Evolutionary conservation across 2,888 invertebrate genomes (phyloP), one percentile per base, ranked within the genome.

Genomic region (Notocelia uddmanniana): DNA sequence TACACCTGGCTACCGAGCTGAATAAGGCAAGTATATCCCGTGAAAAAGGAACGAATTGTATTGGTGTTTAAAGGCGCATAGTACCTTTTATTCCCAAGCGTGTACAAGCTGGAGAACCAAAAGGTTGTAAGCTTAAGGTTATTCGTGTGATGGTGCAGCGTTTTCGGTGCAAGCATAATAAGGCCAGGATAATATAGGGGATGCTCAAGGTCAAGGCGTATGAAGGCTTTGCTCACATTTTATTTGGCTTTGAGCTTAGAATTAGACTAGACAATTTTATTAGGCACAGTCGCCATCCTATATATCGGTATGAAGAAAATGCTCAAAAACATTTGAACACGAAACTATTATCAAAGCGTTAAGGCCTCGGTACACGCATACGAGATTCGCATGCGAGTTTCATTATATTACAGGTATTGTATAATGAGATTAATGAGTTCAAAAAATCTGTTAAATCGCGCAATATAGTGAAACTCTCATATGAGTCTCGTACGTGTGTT

Each of bases 1-100:
- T 98, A 54, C 98, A 98, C 86, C 84, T 97, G 76, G 97, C 97
- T 1, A 97, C 97, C 0, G 97, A 97, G 84, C 86, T 97, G 54
- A 97, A 97, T 87, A 96, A 91, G 85, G 93, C 90, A 79, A 76
- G 64, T 63, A 21, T 13, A 45, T 8, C 6, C 13, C 11, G 8
- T 45, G 45, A n/a, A 45, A 6, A 45, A 45, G n/a, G 45, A 13
- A 45, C 45, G 8, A n/a, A 45, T 45, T 21, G 15, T 19, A 6
- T 45, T 37, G 9, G 19, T 5, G 23, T 75, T 45, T 23, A 50
- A 58, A n/a, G 8, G 26, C 55, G 26, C 26, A n/a, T 55, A 55
- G 8, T 9, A 1, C 55, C 13, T 55, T 15, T 26, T 26, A 26
- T 9, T n/a, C 2, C 55, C 15, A 9, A 5, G 5, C 19, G 6